phyloP scores from a whole-genome alignment of 2,797 vertebrate genomes.

The Columba guinea region DNA sequence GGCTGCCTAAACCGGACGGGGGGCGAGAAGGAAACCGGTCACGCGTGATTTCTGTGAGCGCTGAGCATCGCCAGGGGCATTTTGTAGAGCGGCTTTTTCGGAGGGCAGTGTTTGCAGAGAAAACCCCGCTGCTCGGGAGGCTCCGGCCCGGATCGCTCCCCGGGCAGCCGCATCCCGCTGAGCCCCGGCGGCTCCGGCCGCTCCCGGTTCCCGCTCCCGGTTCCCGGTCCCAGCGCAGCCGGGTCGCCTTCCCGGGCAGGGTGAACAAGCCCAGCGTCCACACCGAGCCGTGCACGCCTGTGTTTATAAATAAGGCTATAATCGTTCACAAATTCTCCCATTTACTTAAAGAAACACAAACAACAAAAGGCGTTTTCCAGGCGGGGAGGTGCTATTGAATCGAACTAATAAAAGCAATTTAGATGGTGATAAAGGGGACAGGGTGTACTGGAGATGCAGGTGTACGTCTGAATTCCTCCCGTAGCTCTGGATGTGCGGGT shows the following conservation, averaged over 20 bases:
- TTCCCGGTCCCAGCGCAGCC: neutral
- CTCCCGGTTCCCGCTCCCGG: neutral
- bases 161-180: neutral
- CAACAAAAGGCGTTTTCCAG: neutral
- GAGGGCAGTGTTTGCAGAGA: neutral
- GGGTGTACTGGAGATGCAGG: neutral
- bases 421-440: neutral
- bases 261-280: neutral
- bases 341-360: neutral
- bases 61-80: rapidly evolving
- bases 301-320: neutral
- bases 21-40: neutral
- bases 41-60: rapidly evolving
- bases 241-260: neutral
- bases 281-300: neutral
- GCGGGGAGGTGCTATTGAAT: neutral
- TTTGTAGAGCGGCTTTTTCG: neutral
- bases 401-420: neutral
- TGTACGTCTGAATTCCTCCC: neutral
- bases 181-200: too few relatives aligned
- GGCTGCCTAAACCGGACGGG: neutral
- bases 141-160: neutral
- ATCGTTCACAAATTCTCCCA: neutral
- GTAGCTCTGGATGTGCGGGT: neutral
- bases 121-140: neutral